Evolutionary conservation across 2,888 invertebrate species (phyloP), one percentile per base, ranked within the genome.

Genomic region (Cephus runcator): DNA sequence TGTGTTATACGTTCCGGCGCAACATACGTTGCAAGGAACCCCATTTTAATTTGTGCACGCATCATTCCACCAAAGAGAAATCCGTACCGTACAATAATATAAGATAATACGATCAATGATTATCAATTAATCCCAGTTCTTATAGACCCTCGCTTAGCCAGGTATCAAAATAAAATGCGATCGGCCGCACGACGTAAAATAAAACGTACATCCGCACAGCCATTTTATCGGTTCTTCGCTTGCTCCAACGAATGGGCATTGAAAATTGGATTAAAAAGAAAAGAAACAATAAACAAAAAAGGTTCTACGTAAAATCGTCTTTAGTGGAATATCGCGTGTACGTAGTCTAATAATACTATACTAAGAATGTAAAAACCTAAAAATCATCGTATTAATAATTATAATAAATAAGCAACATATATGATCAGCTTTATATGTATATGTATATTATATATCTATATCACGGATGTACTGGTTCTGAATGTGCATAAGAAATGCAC

Each of bases 381-480:
- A 88, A 88, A 85, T 82, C 79, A 82, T 85, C 74, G 80, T 85
- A 83, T 85, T 81, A 83, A 56, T 56, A 56, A 82, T 85, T 86
- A 85, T 83, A 89, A 88, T 89, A 88, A 89, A 89, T 89, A 89
- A 89, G 88, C 87, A 87, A 86, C 84, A 84, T 85, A 86, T 84
- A 87, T 83, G 81, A 83, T 87, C 84, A 84, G 80, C 83, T 86
- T 83, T 86, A 86, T 79, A 79, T 30, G 35, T 75, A 76, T 82
- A 81, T 79, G 81, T 87, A 85, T 82, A 85, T 86, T 83, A 85
- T 82, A 83, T 82, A 86, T 82, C 86, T 88, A 85, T 87, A 89
- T 89, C 88, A 89, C 87, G 87, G 86, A 88, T 86, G 88, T 87
- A 88, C 89, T 89, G 89, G 88, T 89, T 89, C 85, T 85, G 82